These are phyloP conservation scores for Lycaena phlaeas DNA, from an alignment of 2,888 invertebrate genomes.

Conservation along the genomic window DNA sequence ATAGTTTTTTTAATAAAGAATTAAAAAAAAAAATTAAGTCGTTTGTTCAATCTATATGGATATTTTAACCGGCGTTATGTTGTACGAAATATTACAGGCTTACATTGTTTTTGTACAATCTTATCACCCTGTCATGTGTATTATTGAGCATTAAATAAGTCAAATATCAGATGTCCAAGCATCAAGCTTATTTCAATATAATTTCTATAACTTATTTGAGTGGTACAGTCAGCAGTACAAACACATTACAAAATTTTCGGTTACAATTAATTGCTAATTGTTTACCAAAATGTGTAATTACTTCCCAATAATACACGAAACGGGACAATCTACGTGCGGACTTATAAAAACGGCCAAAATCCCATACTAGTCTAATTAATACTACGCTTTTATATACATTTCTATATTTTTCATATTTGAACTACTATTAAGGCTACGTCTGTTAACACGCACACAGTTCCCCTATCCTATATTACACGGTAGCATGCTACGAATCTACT, in stretches of 20 bases:
- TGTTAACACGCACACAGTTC: slow-evolving; percentile 56
- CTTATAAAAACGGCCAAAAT: slow-evolving; percentile 41
- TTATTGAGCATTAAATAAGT: neutral
- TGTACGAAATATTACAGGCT: slow-evolving; percentile 9
- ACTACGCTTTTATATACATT: slow-evolving; percentile 58
- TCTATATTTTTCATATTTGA: slow-evolving; percentile 49
- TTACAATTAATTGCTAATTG: neutral
- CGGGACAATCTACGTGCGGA: slow-evolving; percentile 36
- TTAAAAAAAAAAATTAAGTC: too few relatives aligned
- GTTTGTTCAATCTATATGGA: too few relatives aligned
- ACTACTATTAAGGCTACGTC: slow-evolving; percentile 72
- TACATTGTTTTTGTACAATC: slow-evolving; percentile 23
- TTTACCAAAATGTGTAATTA: too few relatives aligned
- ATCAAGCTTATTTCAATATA: neutral
- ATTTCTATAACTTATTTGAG: neutral
- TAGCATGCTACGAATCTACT: slow-evolving; percentile 34
- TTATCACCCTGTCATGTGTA: slow-evolving; percentile 13
- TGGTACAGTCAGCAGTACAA: neutral
- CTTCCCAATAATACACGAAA: slow-evolving; percentile 26
- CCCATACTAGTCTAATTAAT: slow-evolving; percentile 52
- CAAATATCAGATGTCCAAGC: neutral
- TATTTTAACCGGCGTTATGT: too few relatives aligned
- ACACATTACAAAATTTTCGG: slow-evolving; percentile 1
- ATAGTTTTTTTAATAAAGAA: too few relatives aligned
- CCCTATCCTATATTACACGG: slow-evolving; percentile 44